phyloP scores from a whole-genome alignment of 2,888 invertebrate genomes.

The Caenorhabditis becei region DNA sequence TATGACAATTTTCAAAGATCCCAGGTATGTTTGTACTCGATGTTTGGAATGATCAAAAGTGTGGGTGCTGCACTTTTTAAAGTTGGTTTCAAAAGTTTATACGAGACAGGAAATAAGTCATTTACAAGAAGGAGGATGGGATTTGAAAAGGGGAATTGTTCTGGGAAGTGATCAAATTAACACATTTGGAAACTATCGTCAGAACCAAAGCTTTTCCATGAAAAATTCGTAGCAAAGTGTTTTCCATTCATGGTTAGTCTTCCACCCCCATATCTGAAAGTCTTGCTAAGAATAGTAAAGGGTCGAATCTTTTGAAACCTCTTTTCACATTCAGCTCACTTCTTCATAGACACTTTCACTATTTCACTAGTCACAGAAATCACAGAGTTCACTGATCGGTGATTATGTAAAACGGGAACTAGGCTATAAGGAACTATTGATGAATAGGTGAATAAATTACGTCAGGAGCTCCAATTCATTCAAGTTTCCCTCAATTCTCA shows the following conservation, averaged over 20 bases:
- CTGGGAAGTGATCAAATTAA: not conserved
- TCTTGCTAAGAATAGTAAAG: no score
- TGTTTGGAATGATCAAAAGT: no score
- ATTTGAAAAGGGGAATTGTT: not conserved
- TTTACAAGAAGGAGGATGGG: not conserved
- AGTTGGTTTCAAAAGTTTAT: no score
- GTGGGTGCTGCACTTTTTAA: no score
- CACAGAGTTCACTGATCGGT: conserved; percentile 28
- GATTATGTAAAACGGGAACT: not conserved
- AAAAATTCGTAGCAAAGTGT: no score
- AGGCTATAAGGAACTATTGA: conserved; percentile 5
- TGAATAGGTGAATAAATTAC: conserved; percentile 34
- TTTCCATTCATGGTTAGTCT: no score
- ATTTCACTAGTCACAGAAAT: no score
- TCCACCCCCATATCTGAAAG: no score
- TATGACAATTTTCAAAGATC: conserved; percentile 54
- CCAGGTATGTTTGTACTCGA: not conserved
- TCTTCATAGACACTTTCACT: no score
- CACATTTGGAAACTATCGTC: no score
- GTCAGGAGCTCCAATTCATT: not conserved
- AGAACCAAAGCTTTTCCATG: no score
- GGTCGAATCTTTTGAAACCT: not conserved
- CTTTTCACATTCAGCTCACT: no score
- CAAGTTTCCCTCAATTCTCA: not conserved
- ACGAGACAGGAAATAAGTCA: not conserved